These are phyloP conservation scores for Ceratina australensis DNA, from an alignment of 1,140 invertebrate species.

Conservation along the genomic window DNA sequence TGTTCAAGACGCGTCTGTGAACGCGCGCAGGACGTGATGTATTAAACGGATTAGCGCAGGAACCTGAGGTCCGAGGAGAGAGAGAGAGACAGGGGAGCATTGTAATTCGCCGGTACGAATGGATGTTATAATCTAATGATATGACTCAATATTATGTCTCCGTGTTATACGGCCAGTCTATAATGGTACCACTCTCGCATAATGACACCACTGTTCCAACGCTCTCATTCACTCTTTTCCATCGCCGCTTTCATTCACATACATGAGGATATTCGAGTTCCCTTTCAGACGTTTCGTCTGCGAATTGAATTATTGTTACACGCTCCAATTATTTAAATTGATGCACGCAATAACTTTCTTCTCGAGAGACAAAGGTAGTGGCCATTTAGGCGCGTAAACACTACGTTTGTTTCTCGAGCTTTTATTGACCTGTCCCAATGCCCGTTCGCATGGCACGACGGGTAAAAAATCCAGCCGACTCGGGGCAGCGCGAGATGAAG, in stretches of 20 bases:
- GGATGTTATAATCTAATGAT: not conserved
- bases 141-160: not conserved
- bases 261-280: not conserved
- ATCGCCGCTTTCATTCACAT: not conserved
- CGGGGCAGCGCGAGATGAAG: constrained; percentile 40
- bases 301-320: not conserved
- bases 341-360: not conserved
- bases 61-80: too few relatives aligned
- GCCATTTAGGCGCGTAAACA: not conserved
- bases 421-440: not conserved
- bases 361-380: not conserved
- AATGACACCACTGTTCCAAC: not conserved
- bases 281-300: not conserved
- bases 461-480: not conserved
- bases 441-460: not conserved
- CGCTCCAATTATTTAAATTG: not conserved
- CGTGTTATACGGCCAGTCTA: not conserved
- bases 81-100: not conserved
- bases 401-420: not conserved
- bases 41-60: not conserved
- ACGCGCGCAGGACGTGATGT: not conserved
- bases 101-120: not conserved
- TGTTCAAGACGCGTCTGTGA: not conserved
- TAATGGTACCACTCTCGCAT: not conserved
- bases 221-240: not conserved